These are phyloP conservation scores for Trichopria drosophilae DNA, from an alignment of 2,888 invertebrate species.

Conservation along the genomic window DNA sequence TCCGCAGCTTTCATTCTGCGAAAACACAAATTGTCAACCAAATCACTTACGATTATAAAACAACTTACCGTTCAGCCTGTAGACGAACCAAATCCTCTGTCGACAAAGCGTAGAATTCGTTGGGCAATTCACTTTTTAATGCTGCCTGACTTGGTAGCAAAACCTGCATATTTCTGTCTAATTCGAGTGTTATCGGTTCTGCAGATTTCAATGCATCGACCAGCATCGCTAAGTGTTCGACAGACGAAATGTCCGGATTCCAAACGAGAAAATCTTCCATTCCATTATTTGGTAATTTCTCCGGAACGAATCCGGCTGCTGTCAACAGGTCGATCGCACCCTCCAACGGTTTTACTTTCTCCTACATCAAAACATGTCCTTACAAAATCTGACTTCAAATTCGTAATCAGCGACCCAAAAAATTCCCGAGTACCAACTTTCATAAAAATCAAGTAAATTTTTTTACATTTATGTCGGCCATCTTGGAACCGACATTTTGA, in stretches of 20 bases:
- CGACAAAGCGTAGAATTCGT: slow-evolving; percentile 80
- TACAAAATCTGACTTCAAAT: too few species aligned
- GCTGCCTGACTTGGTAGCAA: slow-evolving; percentile 76
- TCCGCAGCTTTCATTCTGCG: slow-evolving; percentile 76
- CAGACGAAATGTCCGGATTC: slow-evolving; percentile 58
- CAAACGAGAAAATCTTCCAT: slow-evolving; percentile 73
- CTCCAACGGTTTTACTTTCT: slow-evolving; percentile 77
- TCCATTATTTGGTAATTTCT: slow-evolving; percentile 63
- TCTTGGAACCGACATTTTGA: too few species aligned
- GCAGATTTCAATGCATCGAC: slow-evolving; percentile 78
- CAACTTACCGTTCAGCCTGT: slow-evolving; percentile 69
- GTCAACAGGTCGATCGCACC: slow-evolving; percentile 80
- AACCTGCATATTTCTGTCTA: slow-evolving; percentile 87
- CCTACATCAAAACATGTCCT: too few species aligned
- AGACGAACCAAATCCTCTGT: slow-evolving; percentile 84
- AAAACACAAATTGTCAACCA: slow-evolving; percentile 21
- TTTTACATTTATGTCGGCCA: background rate
- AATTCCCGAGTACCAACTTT: slow-evolving; percentile 9
- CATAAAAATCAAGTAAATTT: slow-evolving; percentile 7
- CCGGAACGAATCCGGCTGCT: slow-evolving; percentile 79
- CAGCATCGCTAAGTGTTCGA: slow-evolving; percentile 63
- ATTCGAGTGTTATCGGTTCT: slow-evolving; percentile 78
- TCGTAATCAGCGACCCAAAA: too few species aligned
- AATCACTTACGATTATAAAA: slow-evolving; percentile 5
- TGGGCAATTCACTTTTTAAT: slow-evolving; percentile 71